Evolutionary conservation across 2,113 vertebrate species (phyloP).

Genomic region (Theropithecus gelada): DNA sequence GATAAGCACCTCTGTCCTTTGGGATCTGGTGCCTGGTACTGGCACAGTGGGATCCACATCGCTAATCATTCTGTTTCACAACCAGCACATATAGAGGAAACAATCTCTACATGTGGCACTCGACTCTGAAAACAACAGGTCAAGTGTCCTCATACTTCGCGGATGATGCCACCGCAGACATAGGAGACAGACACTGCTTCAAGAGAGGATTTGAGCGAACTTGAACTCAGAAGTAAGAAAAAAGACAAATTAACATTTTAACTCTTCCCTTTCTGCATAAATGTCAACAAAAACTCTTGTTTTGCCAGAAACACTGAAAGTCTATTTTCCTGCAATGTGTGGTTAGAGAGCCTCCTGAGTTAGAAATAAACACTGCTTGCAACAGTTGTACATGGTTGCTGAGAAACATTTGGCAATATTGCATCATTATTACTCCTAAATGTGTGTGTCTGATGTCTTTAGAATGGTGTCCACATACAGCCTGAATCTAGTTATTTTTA

Average conservation of each 20-base stretch:
- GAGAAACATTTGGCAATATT: no score
- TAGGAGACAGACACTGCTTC: background rate
- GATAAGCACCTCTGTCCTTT: background rate
- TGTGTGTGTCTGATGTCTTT: background rate
- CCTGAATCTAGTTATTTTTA: background rate
- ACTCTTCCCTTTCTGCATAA: background rate
- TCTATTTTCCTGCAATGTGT: background rate
- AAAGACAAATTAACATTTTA: background rate
- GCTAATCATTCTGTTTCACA: background rate
- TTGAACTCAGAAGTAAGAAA: background rate
- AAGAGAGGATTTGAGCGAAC: background rate
- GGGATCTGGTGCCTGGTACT: background rate
- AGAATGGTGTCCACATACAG: background rate
- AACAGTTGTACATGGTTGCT: background rate
- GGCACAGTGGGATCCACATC: no score
- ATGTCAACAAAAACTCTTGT: background rate
- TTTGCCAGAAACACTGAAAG: background rate
- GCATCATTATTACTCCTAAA: background rate
- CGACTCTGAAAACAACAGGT: background rate
- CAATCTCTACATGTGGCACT: no score
- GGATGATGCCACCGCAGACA: fast-evolving
- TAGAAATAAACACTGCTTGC: background rate
- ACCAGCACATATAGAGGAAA: no score
- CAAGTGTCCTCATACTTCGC: background rate
- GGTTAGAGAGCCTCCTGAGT: background rate